Conservation (phyloP, 2,888 invertebrate species). For the Caenorhabditis sp. region DNA sequence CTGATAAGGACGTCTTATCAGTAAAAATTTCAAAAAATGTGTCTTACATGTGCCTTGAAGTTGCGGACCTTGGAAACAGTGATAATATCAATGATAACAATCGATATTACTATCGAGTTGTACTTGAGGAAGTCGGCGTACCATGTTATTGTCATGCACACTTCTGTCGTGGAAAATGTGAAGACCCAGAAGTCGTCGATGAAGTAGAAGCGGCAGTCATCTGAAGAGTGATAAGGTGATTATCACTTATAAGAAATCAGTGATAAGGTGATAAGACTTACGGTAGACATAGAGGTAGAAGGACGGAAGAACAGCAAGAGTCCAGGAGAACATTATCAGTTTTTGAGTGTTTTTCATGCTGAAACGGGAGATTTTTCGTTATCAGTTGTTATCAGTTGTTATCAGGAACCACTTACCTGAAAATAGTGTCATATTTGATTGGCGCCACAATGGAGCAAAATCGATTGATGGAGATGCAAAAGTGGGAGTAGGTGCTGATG, state of each 20-base stretch:
- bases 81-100: constrained; percentile 66
- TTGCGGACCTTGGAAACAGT: constrained; percentile 59
- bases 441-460: constrained; percentile 63
- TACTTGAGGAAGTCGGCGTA: constrained; percentile 70
- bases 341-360: constrained; percentile 57
- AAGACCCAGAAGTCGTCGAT: constrained; percentile 65
- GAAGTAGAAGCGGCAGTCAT: constrained; percentile 66
- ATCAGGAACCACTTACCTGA: constrained; percentile 34
- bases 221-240: constrained; percentile 29
- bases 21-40: background rate
- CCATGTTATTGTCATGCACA: constrained; percentile 65
- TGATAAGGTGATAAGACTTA: constrained; percentile 2
- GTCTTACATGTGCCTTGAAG: constrained; percentile 44
- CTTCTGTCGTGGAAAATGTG: constrained; percentile 51
- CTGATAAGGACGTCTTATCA: background rate
- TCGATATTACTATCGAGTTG: constrained; percentile 61
- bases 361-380: too few species aligned
- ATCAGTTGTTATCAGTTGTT: too few species aligned
- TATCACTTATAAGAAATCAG: background rate
- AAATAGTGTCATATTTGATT: constrained; percentile 54
- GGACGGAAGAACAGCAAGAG: constrained; percentile 58
- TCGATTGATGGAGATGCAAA: constrained; percentile 66
- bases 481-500: constrained; percentile 66
- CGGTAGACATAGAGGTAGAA: constrained; percentile 65
- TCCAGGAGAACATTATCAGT: constrained; percentile 59